Evolutionary conservation across 2,113 vertebrate species (phyloP).

Genomic region (Forbesichthys papilliferus): DNA sequence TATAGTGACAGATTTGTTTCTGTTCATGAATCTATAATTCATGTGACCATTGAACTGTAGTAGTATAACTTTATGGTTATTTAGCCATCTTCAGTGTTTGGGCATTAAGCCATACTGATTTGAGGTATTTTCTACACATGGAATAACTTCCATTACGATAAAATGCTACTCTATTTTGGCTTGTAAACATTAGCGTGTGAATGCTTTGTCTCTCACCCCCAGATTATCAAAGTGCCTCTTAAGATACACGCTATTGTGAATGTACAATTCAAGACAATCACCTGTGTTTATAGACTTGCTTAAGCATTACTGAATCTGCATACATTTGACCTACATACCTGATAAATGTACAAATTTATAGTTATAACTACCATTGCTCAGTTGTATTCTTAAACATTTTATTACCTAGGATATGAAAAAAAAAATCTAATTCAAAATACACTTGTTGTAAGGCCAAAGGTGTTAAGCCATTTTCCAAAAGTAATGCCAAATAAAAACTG

Average conservation of each 20-base stretch:
- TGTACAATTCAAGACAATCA: conserved; percentile 30
- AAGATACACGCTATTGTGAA: not conserved
- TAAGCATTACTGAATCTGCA: not conserved
- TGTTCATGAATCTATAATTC: not conserved
- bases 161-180: not conserved
- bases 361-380: conserved; percentile 33
- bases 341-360: not conserved
- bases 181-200: not conserved
- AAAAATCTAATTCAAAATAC: not conserved
- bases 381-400: conserved; percentile 33
- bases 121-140: not conserved
- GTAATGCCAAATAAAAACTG: conserved; percentile 55
- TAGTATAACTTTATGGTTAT: not conserved
- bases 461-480: conserved; percentile 43
- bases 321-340: not conserved
- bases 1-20: conserved; percentile 4
- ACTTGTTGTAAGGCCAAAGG: not conserved
- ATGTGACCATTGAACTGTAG: not conserved
- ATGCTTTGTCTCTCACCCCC: conserved; percentile 2
- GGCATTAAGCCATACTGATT: not conserved
- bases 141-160: not conserved
- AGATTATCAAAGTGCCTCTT: conserved; percentile 1
- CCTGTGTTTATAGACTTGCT: not conserved
- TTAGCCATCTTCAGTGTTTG: conserved; percentile 9
- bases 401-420: conserved; percentile 36